Conservation (phyloP, 2,888 invertebrate species). For the Acanthoscelides obtectus region DNA sequence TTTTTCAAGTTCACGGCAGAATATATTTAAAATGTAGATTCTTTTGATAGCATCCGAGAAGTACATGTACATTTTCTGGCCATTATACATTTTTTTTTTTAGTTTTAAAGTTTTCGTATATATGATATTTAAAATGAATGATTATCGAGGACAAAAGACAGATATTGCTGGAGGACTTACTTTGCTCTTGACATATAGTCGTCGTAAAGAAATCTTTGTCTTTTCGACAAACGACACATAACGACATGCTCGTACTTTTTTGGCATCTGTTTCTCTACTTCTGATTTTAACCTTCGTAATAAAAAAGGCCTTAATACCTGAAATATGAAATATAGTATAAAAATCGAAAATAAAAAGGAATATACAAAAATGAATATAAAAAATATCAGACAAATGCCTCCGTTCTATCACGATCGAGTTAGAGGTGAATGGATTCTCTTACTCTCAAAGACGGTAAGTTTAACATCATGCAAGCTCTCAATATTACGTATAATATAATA, state of each 20-base stretch:
- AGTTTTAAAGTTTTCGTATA: no score
- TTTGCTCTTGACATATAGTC: conserved; percentile 97
- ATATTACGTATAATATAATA: no score
- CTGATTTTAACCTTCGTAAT: conserved; percentile 83
- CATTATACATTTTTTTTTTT: no score
- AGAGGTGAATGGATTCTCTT: conserved; percentile 36
- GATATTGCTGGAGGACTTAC: conserved; percentile 56
- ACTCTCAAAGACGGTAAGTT: conserved; percentile 24
- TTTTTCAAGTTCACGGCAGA: no score
- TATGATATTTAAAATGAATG: no score
- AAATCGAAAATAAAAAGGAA: not conserved
- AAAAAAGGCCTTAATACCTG: conserved; percentile 90
- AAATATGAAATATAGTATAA: conserved; percentile 23
- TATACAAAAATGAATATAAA: conserved; percentile 1
- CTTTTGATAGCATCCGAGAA: no score
- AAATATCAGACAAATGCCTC: conserved; percentile 44
- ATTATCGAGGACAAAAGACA: no score
- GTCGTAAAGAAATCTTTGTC: conserved; percentile 96
- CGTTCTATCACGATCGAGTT: conserved; percentile 27
- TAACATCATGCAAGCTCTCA: conserved; percentile 28
- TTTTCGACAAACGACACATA: conserved; percentile 88
- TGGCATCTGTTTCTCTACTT: conserved; percentile 97
- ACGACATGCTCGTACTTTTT: conserved; percentile 94
- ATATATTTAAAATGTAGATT: no score
- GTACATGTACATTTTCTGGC: no score